These are phyloP conservation scores for Chymomyza procnemis DNA, from an alignment of 2,888 invertebrate genomes.

Conservation along the genomic window DNA sequence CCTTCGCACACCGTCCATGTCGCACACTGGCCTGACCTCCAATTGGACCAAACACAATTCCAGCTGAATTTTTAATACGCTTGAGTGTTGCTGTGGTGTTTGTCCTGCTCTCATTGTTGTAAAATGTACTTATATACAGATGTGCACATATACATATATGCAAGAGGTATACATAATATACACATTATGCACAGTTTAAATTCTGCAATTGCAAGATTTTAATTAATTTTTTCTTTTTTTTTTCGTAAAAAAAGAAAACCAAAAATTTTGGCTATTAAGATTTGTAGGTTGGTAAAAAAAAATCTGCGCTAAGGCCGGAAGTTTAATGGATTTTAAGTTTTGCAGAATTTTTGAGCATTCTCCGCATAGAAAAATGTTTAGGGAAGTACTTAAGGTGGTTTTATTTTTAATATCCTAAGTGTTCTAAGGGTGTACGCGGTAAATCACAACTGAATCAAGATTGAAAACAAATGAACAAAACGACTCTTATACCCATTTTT, in stretches of 20 bases:
- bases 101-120: conserved; percentile 13
- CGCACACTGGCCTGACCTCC: conserved; percentile 43
- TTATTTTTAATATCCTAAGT: too few species aligned
- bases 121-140: neutral
- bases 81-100: conserved; percentile 35
- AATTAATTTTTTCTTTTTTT: conserved; percentile 50
- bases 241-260: conserved; percentile 4
- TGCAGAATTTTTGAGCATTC: too few species aligned
- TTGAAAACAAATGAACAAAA: too few species aligned
- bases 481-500: too few species aligned
- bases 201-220: conserved; percentile 48
- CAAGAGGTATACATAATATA: conserved; percentile 5
- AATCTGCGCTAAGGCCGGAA: too few species aligned
- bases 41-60: conserved; percentile 48
- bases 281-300: neutral
- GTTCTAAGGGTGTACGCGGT: too few species aligned
- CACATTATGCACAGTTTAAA: conserved; percentile 19
- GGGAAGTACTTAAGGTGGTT: too few species aligned
- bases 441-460: too few species aligned
- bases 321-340: too few species aligned
- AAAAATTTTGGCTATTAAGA: neutral
- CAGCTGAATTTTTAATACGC: conserved; percentile 60
- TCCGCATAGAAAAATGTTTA: too few species aligned
- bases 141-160: conserved; percentile 3
- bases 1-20: neutral